Evolutionary conservation across 64 coral and sea anemone genomes (phyloP).

Genomic region (Montipora capricornis): DNA sequence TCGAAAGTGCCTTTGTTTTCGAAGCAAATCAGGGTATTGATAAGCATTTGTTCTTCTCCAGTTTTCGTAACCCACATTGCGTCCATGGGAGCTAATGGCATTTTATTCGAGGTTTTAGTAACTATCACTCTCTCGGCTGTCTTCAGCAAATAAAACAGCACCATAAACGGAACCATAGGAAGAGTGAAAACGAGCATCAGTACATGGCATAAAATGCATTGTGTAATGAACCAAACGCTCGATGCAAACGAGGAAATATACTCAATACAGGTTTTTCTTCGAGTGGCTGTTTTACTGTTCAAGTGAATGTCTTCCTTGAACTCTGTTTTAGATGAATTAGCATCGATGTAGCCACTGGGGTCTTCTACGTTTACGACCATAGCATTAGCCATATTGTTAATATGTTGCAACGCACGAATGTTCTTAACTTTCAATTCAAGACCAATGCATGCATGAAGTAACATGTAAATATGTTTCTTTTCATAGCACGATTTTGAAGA

Average conservation of each 20-base stretch:
- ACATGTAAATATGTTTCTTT: no score
- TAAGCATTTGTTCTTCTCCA: slow-evolving; percentile 66
- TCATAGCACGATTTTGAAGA: no score
- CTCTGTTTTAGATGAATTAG: not conserved
- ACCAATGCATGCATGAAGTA: no score
- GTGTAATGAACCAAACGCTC: slow-evolving; percentile 23
- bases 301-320: not conserved
- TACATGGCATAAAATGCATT: slow-evolving; percentile 46
- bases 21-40: slow-evolving; percentile 46
- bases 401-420: no score
- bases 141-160: slow-evolving; percentile 71
- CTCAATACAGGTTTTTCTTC: not conserved
- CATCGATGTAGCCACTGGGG: no score
- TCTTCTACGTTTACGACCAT: no score
- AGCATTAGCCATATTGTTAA: not conserved
- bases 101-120: not conserved
- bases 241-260: not conserved
- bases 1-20: slow-evolving; percentile 21
- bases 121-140: slow-evolving; percentile 57
- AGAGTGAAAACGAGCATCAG: not conserved
- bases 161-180: slow-evolving; percentile 37
- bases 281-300: not conserved
- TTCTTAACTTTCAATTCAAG: no score
- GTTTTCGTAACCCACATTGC: slow-evolving; percentile 12
- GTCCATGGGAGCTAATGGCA: slow-evolving; percentile 67